A percentile compares a stretch with the other conserved stretches of the same genome.
Evolutionary conservation across 2,888 invertebrate species (phyloP).

Genomic region (Drosophila kokeensis): DNA sequence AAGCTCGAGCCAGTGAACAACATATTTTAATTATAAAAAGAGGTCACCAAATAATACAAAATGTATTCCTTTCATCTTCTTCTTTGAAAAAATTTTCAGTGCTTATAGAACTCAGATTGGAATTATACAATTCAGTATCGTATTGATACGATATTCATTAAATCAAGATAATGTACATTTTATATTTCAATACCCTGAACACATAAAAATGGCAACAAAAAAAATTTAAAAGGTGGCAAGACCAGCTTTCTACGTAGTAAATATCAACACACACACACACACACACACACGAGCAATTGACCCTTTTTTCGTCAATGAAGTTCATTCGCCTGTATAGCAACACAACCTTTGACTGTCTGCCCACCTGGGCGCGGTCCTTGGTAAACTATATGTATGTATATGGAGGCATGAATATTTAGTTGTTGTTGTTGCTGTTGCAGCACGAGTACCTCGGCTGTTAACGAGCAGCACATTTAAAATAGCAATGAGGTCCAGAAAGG

Average conservation of each 20-base stretch:
- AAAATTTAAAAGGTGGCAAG: neutral
- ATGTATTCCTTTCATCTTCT: neutral
- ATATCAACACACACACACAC: neutral
- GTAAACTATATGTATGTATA: conserved; percentile 40
- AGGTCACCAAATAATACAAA: neutral
- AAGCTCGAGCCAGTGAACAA: too few relatives aligned
- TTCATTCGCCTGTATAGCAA: conserved; percentile 61
- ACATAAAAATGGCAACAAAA: neutral
- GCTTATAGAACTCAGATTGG: neutral
- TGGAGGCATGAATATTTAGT: conserved; percentile 56
- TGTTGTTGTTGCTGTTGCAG: conserved; percentile 45
- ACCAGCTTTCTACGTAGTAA: neutral
- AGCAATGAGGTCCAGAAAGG: conserved; percentile 27
- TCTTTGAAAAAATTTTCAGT: neutral
- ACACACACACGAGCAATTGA: conserved; percentile 26
- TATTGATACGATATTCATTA: neutral
- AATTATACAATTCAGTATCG: neutral
- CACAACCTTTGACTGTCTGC: conserved; percentile 28
- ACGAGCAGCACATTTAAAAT: conserved; percentile 60
- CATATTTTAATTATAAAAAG: neutral
- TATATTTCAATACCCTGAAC: neutral
- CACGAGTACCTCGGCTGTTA: conserved; percentile 45
- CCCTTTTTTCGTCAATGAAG: conserved; percentile 52
- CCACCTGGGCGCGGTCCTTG: conserved; percentile 44
- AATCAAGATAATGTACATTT: neutral